Evolutionary conservation across 2,113 vertebrate genomes (phyloP).

Genomic region (Leucoraja erinaceus): DNA sequence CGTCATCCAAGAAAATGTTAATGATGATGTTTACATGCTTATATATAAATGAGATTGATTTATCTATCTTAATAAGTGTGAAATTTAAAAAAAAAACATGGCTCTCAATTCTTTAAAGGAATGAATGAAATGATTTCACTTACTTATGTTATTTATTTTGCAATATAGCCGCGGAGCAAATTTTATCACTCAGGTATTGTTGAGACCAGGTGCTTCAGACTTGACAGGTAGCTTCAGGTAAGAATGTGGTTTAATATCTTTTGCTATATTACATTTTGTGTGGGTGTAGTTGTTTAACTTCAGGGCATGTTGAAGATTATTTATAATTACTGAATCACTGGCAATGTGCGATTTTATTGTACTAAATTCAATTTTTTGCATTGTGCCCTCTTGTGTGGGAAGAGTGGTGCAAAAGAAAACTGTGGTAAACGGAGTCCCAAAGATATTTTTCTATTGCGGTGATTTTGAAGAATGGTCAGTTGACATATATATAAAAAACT

Average conservation of each 20-base stretch:
- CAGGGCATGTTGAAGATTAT: constrained; percentile 7
- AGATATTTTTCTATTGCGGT: not conserved
- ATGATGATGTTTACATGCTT: not conserved
- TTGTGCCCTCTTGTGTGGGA: not conserved
- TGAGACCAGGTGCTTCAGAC: constrained; percentile 88
- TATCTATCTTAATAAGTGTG: not conserved
- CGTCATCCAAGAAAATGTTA: not conserved
- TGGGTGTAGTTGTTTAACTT: not conserved
- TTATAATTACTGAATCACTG: not conserved
- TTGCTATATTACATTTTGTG: not conserved
- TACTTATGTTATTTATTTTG: constrained; percentile 42
- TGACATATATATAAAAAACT: not conserved
- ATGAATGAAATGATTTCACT: not conserved
- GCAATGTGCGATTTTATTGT: not conserved
- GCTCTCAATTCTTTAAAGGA: not conserved
- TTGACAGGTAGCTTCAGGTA: constrained; percentile 97
- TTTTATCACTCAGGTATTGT: constrained; percentile 82
- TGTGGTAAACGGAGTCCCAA: not conserved
- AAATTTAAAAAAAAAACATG: not conserved
- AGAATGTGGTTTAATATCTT: constrained; percentile 15
- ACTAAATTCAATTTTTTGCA: not conserved
- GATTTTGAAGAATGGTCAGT: not conserved
- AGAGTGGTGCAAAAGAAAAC: not conserved
- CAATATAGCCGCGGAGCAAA: constrained; percentile 82
- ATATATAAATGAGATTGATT: not conserved